Evolutionary conservation across 2,888 invertebrate species (phyloP).

Genomic region (Apodemia hepburni): DNA sequence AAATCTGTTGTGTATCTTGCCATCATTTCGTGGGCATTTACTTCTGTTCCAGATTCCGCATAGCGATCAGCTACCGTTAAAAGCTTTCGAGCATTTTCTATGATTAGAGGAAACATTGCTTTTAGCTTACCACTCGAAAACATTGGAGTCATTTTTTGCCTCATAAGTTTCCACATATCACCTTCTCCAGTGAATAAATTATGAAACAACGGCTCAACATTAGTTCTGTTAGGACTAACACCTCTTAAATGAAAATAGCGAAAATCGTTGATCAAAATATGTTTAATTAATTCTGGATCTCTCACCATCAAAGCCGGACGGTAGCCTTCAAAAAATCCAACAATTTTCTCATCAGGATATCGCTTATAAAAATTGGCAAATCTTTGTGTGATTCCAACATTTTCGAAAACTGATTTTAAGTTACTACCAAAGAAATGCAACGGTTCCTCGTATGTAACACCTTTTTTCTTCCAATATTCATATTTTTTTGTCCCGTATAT

Average conservation of each 20-base stretch:
- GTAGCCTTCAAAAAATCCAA: conserved; percentile 51
- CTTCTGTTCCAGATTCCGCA: not conserved
- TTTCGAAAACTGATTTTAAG: conserved; percentile 25
- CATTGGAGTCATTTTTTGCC: conserved; percentile 56
- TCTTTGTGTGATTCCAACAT: conserved; percentile 22
- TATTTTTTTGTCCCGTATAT: conserved; percentile 27
- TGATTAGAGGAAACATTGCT: conserved; percentile 59
- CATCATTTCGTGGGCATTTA: conserved; percentile 43
- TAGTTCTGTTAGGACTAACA: not conserved
- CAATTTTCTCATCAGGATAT: conserved; percentile 38
- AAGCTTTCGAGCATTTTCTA: conserved; percentile 53
- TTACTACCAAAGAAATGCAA: conserved; percentile 26
- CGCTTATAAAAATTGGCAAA: conserved; percentile 9
- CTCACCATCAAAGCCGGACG: conserved; percentile 51
- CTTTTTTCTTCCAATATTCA: conserved; percentile 28
- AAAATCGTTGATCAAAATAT: conserved; percentile 50
- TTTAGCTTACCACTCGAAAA: conserved; percentile 59
- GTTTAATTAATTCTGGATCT: conserved; percentile 48
- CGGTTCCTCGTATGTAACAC: conserved; percentile 26
- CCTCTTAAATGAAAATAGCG: conserved; percentile 42
- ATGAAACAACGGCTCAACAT: conserved; percentile 39
- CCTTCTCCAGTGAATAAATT: conserved; percentile 55
- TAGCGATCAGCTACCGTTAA: conserved; percentile 33
- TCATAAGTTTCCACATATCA: conserved; percentile 54
- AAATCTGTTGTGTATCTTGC: conserved; percentile 38